Evolutionary conservation across 2,797 vertebrate genomes (phyloP).

Genomic region (Pogonophryne albipinna): DNA sequence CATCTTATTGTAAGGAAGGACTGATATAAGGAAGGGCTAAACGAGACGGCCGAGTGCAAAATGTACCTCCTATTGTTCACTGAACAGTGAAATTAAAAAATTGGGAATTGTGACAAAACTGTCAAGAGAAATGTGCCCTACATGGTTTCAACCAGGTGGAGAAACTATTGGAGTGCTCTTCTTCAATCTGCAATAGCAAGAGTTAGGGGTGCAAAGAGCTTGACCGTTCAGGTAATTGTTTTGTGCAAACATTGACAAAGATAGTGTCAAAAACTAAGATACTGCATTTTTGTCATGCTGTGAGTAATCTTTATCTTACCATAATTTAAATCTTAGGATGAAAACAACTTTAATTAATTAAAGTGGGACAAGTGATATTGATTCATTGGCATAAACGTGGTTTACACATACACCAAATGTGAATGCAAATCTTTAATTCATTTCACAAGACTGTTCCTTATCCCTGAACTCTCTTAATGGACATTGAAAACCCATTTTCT

Average conservation of each 20-base stretch:
- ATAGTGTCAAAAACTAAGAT: background rate
- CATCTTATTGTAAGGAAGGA: slow-evolving; percentile 29
- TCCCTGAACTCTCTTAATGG: background rate
- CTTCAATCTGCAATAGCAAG: slow-evolving; percentile 61
- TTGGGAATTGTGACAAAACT: slow-evolving; percentile 66
- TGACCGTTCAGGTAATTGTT: slow-evolving; percentile 25
- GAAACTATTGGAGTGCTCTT: slow-evolving; percentile 44
- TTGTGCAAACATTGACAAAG: slow-evolving; percentile 27
- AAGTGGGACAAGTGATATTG: background rate
- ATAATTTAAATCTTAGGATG: background rate
- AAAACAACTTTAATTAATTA: background rate
- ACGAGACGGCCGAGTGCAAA: slow-evolving; percentile 25
- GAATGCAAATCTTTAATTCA: background rate
- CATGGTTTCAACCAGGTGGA: slow-evolving; percentile 50
- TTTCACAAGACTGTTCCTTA: background rate
- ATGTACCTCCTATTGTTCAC: slow-evolving; percentile 62
- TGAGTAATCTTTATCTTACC: background rate
- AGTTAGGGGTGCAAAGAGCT: slow-evolving; percentile 39
- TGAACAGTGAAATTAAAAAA: slow-evolving; percentile 81
- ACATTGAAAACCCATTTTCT: background rate
- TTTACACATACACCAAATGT: background rate
- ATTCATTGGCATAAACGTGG: background rate
- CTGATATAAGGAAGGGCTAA: slow-evolving; percentile 28
- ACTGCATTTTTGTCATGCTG: background rate
- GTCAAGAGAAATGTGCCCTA: slow-evolving; percentile 47